Evolutionary conservation across 2,888 invertebrate species (phyloP).

Genomic region (Melolontha melolontha): DNA sequence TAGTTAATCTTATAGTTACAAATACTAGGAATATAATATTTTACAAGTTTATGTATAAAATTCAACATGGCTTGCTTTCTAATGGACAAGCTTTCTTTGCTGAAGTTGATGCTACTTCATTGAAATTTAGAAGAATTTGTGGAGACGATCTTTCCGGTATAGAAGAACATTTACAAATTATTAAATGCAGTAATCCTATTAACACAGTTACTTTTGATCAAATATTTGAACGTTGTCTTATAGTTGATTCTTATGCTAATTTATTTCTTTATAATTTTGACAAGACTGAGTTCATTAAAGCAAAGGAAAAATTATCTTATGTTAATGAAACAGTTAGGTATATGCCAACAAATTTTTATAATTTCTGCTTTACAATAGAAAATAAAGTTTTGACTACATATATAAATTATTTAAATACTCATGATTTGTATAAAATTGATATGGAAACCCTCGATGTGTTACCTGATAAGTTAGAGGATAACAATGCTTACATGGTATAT

Average conservation of each 20-base stretch:
- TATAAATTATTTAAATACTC: constrained; percentile 7
- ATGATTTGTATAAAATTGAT: constrained; percentile 15
- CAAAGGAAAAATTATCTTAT: constrained; percentile 9
- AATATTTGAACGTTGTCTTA: constrained; percentile 40
- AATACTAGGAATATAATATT: constrained; percentile 66
- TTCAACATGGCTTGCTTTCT: constrained; percentile 69
- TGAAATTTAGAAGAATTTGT: not conserved
- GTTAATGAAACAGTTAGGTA: not conserved
- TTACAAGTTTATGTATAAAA: constrained; percentile 74
- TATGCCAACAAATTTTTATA: constrained; percentile 47
- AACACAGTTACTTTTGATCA: constrained; percentile 73
- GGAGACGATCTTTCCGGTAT: not conserved
- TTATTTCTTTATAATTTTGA: constrained; percentile 6
- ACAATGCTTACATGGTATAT: constrained; percentile 11
- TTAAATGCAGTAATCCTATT: constrained; percentile 67
- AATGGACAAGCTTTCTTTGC: constrained; percentile 72
- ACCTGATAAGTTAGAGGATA: not conserved
- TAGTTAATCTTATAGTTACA: constrained; percentile 67
- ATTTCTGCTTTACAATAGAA: constrained; percentile 45
- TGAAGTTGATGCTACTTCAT: constrained; percentile 80
- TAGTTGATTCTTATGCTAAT: constrained; percentile 48
- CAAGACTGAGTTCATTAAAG: not conserved
- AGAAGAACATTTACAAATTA: constrained; percentile 65
- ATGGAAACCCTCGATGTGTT: constrained; percentile 3
- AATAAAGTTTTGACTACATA: constrained; percentile 29